These are phyloP conservation scores for Lucilia cuprina DNA, from an alignment of 1,140 invertebrate species.

Conservation along the genomic window DNA sequence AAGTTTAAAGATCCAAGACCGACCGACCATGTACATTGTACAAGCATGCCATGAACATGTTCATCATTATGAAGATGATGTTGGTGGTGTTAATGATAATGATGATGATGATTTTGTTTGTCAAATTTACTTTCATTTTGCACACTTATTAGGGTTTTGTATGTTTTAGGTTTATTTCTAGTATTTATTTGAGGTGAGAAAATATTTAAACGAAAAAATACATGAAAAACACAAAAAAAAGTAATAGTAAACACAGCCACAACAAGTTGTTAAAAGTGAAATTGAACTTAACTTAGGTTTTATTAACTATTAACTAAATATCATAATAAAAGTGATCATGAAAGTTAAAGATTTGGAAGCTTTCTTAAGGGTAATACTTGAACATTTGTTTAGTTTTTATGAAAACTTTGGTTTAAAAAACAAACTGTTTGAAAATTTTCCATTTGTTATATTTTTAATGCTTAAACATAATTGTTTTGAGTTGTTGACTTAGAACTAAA, in stretches of 20 bases:
- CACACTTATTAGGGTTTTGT: not conserved
- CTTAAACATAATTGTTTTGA: too few species aligned
- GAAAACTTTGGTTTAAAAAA: too few species aligned
- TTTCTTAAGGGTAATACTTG: too few species aligned
- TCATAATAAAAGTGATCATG: not conserved
- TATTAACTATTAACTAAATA: not conserved
- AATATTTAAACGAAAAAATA: not conserved
- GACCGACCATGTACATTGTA: not conserved
- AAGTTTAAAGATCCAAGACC: too few species aligned
- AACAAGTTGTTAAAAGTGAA: constrained; percentile 2
- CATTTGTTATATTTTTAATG: too few species aligned
- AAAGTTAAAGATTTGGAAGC: not conserved
- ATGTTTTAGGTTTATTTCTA: too few species aligned
- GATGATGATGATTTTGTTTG: not conserved
- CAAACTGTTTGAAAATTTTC: too few species aligned
- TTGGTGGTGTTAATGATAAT: not conserved
- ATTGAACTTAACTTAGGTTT: not conserved
- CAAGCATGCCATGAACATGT: not conserved
- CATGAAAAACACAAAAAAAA: not conserved
- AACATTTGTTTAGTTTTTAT: too few species aligned
- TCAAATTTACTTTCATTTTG: not conserved
- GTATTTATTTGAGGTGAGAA: not conserved
- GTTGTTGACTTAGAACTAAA: too few species aligned
- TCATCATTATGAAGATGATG: not conserved
- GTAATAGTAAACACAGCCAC: not conserved